A percentile compares a stretch with the other conserved stretches of the same genome.
phyloP scores from a whole-genome alignment of 2,888 invertebrate species.

The Campoplex capitator region DNA sequence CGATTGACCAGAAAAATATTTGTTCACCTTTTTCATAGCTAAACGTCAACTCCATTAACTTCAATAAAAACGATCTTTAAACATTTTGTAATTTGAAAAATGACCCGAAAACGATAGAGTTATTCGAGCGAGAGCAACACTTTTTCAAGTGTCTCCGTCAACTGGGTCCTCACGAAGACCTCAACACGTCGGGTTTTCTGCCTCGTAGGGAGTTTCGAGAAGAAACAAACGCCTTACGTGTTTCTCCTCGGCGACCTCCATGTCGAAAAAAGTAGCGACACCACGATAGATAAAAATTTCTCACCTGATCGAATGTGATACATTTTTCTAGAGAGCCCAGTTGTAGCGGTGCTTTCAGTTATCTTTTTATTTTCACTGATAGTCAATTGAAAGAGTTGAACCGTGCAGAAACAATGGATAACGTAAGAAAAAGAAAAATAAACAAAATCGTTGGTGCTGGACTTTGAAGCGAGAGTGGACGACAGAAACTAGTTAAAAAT shows the following conservation, averaged over 20 bases:
- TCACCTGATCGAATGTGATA: neutral
- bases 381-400: neutral
- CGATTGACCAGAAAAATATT: neutral
- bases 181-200: too few relatives aligned
- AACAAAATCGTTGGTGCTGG: conserved; percentile 5
- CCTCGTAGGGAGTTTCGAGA: too few relatives aligned
- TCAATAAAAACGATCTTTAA: neutral
- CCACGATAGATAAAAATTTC: neutral
- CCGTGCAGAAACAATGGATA: neutral
- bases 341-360: neutral
- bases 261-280: neutral
- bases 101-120: neutral
- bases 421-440: neutral
- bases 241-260: conserved; percentile 18
- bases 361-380: neutral
- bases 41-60: neutral
- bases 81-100: neutral
- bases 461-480: conserved; percentile 1
- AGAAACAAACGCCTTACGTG: neutral
- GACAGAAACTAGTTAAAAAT: conserved; percentile 3
- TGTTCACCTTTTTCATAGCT: neutral
- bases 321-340: neutral
- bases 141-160: neutral
- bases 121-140: neutral
- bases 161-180: too few relatives aligned